Conservation (phyloP, 2,888 invertebrate genomes). For the Eupithecia subfuscata region DNA sequence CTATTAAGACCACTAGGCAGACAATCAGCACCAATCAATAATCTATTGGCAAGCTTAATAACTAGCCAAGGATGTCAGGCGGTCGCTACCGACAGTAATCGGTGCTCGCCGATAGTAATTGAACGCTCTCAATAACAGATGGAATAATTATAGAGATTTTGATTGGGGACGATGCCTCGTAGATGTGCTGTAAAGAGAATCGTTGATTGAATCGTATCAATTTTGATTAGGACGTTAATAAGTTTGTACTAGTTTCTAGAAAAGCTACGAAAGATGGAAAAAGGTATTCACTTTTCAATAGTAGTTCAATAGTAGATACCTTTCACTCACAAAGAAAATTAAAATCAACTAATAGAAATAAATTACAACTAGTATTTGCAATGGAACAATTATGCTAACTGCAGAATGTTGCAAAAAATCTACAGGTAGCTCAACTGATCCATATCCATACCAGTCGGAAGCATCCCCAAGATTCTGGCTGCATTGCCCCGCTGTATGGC, state of each 20-base stretch:
- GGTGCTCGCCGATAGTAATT: slow-evolving; percentile 69
- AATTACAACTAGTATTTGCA: too few species aligned
- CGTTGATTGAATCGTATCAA: neutral
- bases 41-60: slow-evolving; percentile 81
- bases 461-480: too few species aligned
- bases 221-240: neutral
- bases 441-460: too few species aligned
- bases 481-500: too few species aligned
- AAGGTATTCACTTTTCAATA: neutral
- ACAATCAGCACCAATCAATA: slow-evolving; percentile 84
- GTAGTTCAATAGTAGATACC: too few species aligned
- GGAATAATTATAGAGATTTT: slow-evolving; percentile 73
- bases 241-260: neutral
- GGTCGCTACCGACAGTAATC: slow-evolving; percentile 69
- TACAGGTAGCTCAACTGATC: too few species aligned
- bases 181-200: neutral
- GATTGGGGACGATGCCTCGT: slow-evolving; percentile 8
- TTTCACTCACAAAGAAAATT: too few species aligned
- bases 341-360: too few species aligned
- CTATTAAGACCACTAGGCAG: slow-evolving; percentile 34
- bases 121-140: slow-evolving; percentile 69
- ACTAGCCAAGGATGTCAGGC: slow-evolving; percentile 77
- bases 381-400: too few species aligned
- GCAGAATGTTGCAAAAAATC: too few species aligned
- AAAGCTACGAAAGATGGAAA: neutral